Conservation (phyloP, 2,888 invertebrate species). For the Pyrgus malvae region DNA sequence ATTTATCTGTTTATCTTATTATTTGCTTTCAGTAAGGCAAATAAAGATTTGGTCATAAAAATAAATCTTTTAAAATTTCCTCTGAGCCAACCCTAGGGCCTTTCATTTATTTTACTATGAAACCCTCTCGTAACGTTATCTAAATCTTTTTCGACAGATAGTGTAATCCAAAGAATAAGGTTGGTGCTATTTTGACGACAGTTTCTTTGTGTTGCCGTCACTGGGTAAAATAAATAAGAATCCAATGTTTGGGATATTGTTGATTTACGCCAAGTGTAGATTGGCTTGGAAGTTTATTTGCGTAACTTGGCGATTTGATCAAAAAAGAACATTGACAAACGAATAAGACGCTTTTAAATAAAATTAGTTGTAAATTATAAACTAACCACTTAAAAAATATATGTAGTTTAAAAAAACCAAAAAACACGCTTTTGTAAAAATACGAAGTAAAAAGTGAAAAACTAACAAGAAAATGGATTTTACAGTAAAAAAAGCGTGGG, state of each 20-base stretch:
- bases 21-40: too few relatives aligned
- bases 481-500: too few relatives aligned
- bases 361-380: too few relatives aligned
- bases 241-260: conserved; percentile 6
- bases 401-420: too few relatives aligned
- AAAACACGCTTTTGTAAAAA: too few relatives aligned
- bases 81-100: conserved; percentile 31
- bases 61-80: neutral
- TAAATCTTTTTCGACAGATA: conserved; percentile 37
- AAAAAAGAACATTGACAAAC: too few relatives aligned
- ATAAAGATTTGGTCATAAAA: neutral
- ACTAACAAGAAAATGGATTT: too few relatives aligned
- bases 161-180: conserved; percentile 36
- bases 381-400: too few relatives aligned
- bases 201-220: conserved; percentile 25
- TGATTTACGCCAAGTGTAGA: conserved; percentile 11
- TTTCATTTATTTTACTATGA: conserved; percentile 47
- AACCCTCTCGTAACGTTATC: conserved; percentile 44
- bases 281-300: neutral
- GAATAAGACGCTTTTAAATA: too few relatives aligned
- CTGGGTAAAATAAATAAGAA: conserved; percentile 19
- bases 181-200: conserved; percentile 28
- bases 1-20: too few relatives aligned
- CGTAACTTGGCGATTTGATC: neutral
- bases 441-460: too few relatives aligned